Base-by-base conservation (phyloP, 2,797 vertebrate genomes). In the Ispidina picta region DNA sequence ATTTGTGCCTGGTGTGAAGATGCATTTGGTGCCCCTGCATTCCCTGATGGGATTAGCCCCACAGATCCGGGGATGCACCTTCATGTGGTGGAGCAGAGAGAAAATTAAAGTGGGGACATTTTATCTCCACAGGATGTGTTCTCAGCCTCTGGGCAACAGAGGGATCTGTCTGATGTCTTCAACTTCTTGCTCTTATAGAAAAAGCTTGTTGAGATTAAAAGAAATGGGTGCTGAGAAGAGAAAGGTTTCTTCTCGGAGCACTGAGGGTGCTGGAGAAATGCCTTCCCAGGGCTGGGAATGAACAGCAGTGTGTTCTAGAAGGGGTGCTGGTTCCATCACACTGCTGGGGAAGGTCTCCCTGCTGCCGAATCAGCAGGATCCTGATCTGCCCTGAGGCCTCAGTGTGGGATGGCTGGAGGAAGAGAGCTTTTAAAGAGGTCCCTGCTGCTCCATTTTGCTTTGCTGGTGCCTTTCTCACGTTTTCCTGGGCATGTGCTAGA, bases 91-190 rank as follows among this genome's bases (percentile, higher is more conserved):
- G 19, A 83, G 44, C 5, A 73, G 76, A 1, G 6, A 66, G 91
- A 88, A 80, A 77, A 69, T 37, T 28, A 29, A n/a, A 33, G 5
- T 2, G 12, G 14, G 31, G 39, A 80, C 59, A 49, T 3, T 0
- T 0, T 33, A 4, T 18, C 37, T 73, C 43, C 25, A 16, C 0
- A 1, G 29, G 51, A 8, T 10, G 10, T 46, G 37, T 82, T 76
- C 48, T 16, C 31, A 77, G 59, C 21, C 31, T 52, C 16, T 2
- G 7, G 15, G 19, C 52, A 52, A 66, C 0, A 0, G 44, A 80
- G 26, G 19, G 35, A 51, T 64, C 28, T 0, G 0, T 12, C 31
- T 1, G 2, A 91, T n/a, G 15, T 74, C 39, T 65, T 41, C 0
- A 0, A 41, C n/a, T 55, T 49, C 51, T 77, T 28, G 35, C 10